Conservation (phyloP, 23 tunicate species). For the Corella eumyota region DNA sequence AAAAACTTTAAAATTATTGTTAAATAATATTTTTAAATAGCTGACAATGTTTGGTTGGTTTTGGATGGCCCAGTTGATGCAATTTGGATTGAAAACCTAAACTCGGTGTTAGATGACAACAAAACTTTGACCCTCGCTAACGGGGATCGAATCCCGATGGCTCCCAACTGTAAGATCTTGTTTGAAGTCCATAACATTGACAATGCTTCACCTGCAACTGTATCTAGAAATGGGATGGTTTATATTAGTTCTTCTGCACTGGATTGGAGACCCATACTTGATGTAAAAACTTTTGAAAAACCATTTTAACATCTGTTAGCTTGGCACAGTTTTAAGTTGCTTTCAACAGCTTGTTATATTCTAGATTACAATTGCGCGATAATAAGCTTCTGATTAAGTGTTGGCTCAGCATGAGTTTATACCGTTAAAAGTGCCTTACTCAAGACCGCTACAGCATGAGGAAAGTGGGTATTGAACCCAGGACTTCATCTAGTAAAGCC, state of each 20-base stretch:
- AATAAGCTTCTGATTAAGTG: too few species aligned
- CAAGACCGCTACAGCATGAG: too few species aligned
- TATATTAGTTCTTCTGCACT: conserved; percentile 94
- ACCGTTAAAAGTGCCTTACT: too few species aligned
- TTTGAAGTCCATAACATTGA: conserved; percentile 99
- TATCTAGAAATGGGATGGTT: conserved; percentile 96
- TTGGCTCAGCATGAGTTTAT: too few species aligned
- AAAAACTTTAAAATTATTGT: conserved; percentile 21
- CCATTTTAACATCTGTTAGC: neutral
- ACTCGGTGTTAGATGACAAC: conserved; percentile 98
- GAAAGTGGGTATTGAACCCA: too few species aligned
- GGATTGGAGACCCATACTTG: conserved; percentile 96
- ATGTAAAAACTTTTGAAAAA: conserved; percentile 40
- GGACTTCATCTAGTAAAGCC: too few species aligned
- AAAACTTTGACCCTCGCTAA: conserved; percentile 96
- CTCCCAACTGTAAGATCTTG: conserved; percentile 87
- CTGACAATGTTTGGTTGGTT: conserved; percentile 90
- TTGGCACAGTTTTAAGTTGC: too few species aligned
- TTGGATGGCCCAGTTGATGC: conserved; percentile 99
- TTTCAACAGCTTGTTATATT: too few species aligned
- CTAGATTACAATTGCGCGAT: too few species aligned
- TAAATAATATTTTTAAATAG: neutral
- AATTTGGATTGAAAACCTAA: conserved; percentile 97
- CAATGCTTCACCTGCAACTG: conserved; percentile 99
- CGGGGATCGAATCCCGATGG: conserved; percentile 98